phyloP scores from a whole-genome alignment of 1,140 invertebrate genomes.

The Orius laevigatus region DNA sequence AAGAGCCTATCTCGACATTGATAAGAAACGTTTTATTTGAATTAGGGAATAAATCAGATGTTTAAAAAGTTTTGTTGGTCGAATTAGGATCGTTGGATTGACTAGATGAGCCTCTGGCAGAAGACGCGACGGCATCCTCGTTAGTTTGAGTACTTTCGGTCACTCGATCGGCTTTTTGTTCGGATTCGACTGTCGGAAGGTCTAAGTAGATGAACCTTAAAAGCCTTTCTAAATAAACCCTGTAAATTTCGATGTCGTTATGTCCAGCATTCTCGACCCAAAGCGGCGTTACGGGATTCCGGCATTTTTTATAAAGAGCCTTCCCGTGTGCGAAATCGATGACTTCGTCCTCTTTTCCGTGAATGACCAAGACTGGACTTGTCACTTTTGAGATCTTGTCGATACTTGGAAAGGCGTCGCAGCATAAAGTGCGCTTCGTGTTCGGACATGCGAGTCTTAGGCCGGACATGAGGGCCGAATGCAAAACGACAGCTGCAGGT shows the following conservation, averaged over 20 bases:
- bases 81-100: too few species aligned
- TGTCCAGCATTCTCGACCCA: conserved; percentile 76
- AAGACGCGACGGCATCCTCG: too few species aligned
- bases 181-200: conserved; percentile 8
- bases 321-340: conserved; percentile 56
- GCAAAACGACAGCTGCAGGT: conserved; percentile 49
- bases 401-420: conserved; percentile 22
- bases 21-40: too few species aligned
- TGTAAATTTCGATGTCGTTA: conserved; percentile 96
- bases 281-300: conserved; percentile 47
- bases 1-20: too few species aligned
- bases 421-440: conserved; percentile 7
- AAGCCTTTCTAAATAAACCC: conserved; percentile 89
- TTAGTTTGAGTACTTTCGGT: too few species aligned
- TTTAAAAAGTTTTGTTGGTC: too few species aligned
- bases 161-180: too few species aligned
- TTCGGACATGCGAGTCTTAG: conserved; percentile 13
- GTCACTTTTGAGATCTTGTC: conserved; percentile 54
- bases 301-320: conserved; percentile 49
- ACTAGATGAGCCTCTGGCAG: too few species aligned
- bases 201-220: conserved; percentile 54
- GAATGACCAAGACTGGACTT: conserved; percentile 55
- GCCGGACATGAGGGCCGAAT: conserved; percentile 17
- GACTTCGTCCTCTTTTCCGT: conserved; percentile 62
- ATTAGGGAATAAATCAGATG: too few species aligned